Base-by-base conservation (phyloP, 2,888 invertebrate species). In the Heliconius ismenius region DNA sequence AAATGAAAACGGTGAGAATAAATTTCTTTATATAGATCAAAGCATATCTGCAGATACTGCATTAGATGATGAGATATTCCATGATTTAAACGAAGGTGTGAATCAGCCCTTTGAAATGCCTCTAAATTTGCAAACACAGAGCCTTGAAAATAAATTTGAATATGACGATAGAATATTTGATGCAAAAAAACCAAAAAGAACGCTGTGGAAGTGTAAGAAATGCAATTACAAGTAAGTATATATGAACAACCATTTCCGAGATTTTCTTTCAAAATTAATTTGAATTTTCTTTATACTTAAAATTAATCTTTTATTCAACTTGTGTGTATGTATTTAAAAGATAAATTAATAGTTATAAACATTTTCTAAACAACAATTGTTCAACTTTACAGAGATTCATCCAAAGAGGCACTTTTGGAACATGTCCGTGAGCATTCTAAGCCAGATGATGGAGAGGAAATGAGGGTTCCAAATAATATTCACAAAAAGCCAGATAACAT, bases 121-220 rank as follows among this genome's bases (percentile, higher is more conserved):
- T 36, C 95, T 96, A 26, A 95, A 96, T 84, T 92, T 95, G 82
- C 95, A 95, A 77, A 95, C 91, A 28, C 90, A 90, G 81, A 85
- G 87, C 36, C 81, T 85, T 84, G 91, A 87, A 79, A 86, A 85
- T 78, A 93, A 87, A 78, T 87, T 85, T 77, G 88, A 87, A 54
- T 79, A 78, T 72, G 77, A 81, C 79, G 79, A 82, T 84, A 83
- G 90, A 85, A 74, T 83, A 85, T 91, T 93, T 83, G 93, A 91
- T 79, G 79, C 85, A 79, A 87, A 94, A 91, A 84, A 95, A 94
- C 84, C 95, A 64, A 97, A 97, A 90, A 96, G 96, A 85, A 97
- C 97, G 21, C 91, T 97, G 83, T 98, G 98, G 97, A 97, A 98
- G 88, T 98, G 98, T 91, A 98, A 98, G 90, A 97, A 97, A 86